phyloP scores from a whole-genome alignment of 2,888 invertebrate species.

The Anaspis maculata region DNA sequence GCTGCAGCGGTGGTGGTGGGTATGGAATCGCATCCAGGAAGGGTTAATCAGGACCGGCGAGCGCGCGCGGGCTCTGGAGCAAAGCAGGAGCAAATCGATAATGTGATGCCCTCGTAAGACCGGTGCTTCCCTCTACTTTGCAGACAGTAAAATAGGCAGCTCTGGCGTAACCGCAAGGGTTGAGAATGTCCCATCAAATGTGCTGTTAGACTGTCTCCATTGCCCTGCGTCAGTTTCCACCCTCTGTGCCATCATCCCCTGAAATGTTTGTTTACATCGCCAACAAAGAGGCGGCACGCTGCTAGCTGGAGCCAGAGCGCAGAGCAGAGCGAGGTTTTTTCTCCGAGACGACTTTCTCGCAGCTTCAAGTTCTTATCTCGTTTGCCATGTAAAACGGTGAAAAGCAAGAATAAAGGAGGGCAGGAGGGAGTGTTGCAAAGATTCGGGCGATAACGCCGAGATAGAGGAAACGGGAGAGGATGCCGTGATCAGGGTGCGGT shows the following conservation, averaged over 20 bases:
- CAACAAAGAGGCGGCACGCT: background rate
- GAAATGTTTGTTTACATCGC: slow-evolving; percentile 25
- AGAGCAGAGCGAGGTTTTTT: no score
- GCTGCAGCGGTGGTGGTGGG: background rate
- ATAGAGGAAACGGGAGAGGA: no score
- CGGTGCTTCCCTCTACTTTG: slow-evolving; percentile 29
- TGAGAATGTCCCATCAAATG: slow-evolving; percentile 28
- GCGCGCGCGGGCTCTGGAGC: no score
- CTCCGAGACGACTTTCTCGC: no score
- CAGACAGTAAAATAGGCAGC: slow-evolving; percentile 25
- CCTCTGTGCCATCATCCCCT: slow-evolving; percentile 12
- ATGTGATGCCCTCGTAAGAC: slow-evolving; percentile 18
- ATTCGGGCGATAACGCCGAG: no score
- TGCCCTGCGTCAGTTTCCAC: slow-evolving; percentile 27
- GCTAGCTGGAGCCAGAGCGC: no score
- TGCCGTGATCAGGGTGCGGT: no score
- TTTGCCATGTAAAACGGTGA: no score
- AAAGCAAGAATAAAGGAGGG: no score
- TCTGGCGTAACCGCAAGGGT: slow-evolving; percentile 28
- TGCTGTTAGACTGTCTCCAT: slow-evolving; percentile 30
- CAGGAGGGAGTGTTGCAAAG: no score
- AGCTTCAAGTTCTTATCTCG: no score
- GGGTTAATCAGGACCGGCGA: slow-evolving; percentile 6
- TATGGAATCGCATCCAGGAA: slow-evolving; percentile 2
- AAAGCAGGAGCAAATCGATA: slow-evolving; percentile 23